Base-by-base conservation (phyloP, 2,888 invertebrate species). In the Diadegma fenestrale region DNA sequence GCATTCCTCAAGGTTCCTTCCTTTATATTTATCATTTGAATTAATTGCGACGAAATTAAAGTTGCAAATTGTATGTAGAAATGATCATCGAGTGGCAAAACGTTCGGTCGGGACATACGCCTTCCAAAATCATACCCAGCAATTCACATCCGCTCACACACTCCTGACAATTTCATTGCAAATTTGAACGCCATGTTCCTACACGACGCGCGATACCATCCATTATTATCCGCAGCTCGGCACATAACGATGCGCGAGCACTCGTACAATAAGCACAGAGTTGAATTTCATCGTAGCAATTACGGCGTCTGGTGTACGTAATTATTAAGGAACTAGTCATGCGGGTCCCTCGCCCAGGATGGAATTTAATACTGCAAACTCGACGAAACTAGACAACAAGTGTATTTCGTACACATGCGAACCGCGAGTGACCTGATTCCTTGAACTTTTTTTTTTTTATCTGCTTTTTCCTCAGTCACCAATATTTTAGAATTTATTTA, bases 271-370 rank as follows among this genome's bases (percentile, higher is more conserved):
- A 22, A 43, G n/a, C 43, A 41, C 54, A 63, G 72, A 81, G 72
- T 84, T 84, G 68, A 80, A 84, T 80, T 77, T 77, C 77, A 72
- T 77, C 51, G 66, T 37, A 22, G 61, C 51, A 48, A 77, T 72
- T 73, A 72, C 8, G 17, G 1, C 26, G 61, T 26, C 68, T 41
- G 75, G 30, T 48, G 68, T 61, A 48, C 45, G 72, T 73, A 77
- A 80, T 80, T 77, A 84, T 80, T 68, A 19, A 76, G 64, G 64
- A 33, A 10, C 63, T 33, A 41, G 68, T 58, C 17, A 58, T 22
- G 37, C 45, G 45, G 48, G 54, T 33, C 26, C 26, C 26, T 69
- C 51, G 37, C 71, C 0, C 43, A n/a, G 19, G 14, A 41, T 22
- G 61, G 51, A 75, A 66, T 80, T 75, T 66, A 69, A 71, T 84